phyloP scores from a whole-genome alignment of 2,888 invertebrate genomes.

The Micoletzkya japonica region DNA sequence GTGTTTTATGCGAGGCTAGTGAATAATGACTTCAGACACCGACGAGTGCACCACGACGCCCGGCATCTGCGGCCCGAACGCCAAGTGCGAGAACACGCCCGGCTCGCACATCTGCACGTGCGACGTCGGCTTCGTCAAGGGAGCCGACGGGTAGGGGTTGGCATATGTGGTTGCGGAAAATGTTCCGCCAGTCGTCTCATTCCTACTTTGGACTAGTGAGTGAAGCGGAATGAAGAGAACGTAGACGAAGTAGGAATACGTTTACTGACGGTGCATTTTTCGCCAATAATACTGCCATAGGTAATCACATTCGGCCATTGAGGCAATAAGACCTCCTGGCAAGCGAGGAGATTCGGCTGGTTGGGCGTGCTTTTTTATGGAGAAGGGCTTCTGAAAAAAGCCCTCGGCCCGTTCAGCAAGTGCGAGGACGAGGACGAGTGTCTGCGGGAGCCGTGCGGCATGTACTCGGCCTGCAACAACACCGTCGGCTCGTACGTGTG shows the following conservation, averaged over 20 bases:
- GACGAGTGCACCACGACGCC: constrained; percentile 26
- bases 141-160: constrained; percentile 6
- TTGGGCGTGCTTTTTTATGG: too few species aligned
- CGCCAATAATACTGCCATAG: too few species aligned
- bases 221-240: too few species aligned
- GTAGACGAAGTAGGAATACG: too few species aligned
- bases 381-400: too few species aligned
- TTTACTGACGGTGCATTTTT: too few species aligned
- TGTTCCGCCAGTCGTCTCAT: too few species aligned
- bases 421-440: constrained; percentile 27
- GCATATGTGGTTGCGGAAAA: neutral
- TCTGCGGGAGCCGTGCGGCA: neutral
- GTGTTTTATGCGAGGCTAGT: neutral
- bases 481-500: constrained; percentile 12
- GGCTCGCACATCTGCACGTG: constrained; percentile 17
- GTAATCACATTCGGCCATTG: too few species aligned
- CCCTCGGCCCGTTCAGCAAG: constrained; percentile 21
- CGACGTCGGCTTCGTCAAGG: constrained; percentile 15
- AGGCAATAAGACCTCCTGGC: too few species aligned
- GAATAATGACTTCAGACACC: constrained; percentile 7
- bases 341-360: too few species aligned
- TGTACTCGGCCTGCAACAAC: constrained; percentile 21
- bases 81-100: constrained; percentile 21
- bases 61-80: constrained; percentile 23
- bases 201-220: too few species aligned